Base-by-base conservation (phyloP, 2,113 vertebrate species). In the Tupaia chinensis region DNA sequence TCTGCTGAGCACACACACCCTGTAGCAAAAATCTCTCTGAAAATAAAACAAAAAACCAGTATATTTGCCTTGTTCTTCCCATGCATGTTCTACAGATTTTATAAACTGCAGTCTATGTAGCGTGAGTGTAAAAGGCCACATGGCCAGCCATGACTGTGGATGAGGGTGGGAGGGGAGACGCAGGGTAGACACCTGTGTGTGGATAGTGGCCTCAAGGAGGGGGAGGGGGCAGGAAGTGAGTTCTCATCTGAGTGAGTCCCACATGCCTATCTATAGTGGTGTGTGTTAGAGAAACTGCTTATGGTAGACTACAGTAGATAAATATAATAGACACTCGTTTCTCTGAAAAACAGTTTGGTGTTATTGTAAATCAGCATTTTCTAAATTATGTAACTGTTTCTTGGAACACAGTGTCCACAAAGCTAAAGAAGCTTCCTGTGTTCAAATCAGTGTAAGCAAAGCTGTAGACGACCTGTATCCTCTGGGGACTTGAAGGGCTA, bases 141-240 rank as follows among this genome's bases (percentile, higher is more conserved):
- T 6, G 29, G 10, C 7, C 76, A 61, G 63, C 8, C 9, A 14
- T 23, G 44, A 17, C 10, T 8, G 5, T n/a, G 23, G 22, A 7
- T 14, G 1, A 2, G 12, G 17, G 63, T 6, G 17, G 3, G 4
- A 44, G 23, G 16, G 8, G 11, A 79, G 65, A 66, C 22, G 22
- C 0, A 3, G 13, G n/a, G 9, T 44, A 32, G 54, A 25, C 34
- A 3, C 53, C 27, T 7, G 22, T 58, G 44, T 20, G 19, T 15
- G 19, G 34, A 14, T 0, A 20, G 29, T 44, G 15, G 32, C 7
- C 5, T 13, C 2, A 44, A 2, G 17, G 29, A 8, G 27, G 8
- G 53, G 2, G 5, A n/a, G 23, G 1, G 9, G 8, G 0, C 2
- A 63, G 7, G 22, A 22, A 20, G 22, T 1, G 0, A 72, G 6